phyloP scores from a whole-genome alignment of 2,113 vertebrate species.

The Callocephalon fimbriatum region DNA sequence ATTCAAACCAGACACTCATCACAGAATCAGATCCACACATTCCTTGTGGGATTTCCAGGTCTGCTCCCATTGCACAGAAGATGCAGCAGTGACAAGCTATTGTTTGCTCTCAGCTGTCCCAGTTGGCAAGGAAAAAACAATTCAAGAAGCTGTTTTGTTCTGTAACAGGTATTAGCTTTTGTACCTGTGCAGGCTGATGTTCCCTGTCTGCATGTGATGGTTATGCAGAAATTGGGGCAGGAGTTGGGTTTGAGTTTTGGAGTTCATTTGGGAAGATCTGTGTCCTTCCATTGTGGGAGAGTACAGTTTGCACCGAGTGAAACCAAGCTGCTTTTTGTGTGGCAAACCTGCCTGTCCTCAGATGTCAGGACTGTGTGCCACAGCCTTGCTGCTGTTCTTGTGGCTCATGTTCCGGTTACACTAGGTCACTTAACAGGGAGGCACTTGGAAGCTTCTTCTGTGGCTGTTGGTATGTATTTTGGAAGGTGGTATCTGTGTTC shows the following conservation, averaged over 20 bases:
- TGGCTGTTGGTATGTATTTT: background rate
- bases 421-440: background rate
- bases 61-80: background rate
- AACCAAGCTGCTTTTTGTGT: background rate
- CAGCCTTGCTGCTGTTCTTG: background rate
- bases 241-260: background rate
- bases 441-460: background rate
- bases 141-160: background rate
- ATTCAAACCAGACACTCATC: background rate
- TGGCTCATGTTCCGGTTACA: background rate
- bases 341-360: background rate
- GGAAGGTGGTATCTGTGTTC: rapidly evolving
- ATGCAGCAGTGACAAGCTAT: background rate
- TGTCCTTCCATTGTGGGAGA: background rate
- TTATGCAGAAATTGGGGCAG: background rate
- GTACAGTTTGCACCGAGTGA: background rate
- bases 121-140: background rate
- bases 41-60: conserved; percentile 1
- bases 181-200: background rate
- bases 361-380: background rate
- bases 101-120: background rate
- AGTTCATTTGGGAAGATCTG: background rate
- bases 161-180: background rate
- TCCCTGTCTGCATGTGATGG: background rate
- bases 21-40: background rate